phyloP scores from a whole-genome alignment of 2,113 vertebrate genomes.

The Mastomys natalensis region DNA sequence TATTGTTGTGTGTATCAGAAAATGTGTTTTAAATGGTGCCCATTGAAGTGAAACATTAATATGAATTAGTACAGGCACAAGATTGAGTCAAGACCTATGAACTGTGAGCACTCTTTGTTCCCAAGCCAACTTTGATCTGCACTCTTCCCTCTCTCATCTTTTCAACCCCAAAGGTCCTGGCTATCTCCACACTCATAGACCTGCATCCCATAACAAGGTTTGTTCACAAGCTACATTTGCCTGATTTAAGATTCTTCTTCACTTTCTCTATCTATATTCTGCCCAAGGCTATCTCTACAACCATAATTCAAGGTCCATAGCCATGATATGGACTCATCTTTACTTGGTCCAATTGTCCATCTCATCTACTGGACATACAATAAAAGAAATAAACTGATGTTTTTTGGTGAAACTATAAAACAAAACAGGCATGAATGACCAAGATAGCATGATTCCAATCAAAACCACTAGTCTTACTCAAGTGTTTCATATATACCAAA shows the following conservation, averaged over 20 bases:
- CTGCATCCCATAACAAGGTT: background rate
- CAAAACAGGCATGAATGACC: background rate
- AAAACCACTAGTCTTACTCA: background rate
- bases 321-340: background rate
- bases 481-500: too few species aligned
- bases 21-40: background rate
- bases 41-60: background rate
- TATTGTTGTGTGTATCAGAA: background rate
- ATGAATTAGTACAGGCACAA: background rate
- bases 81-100: background rate
- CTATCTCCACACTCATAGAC: background rate
- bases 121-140: background rate
- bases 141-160: background rate
- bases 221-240: background rate
- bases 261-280: background rate
- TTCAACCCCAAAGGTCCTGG: background rate
- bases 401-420: background rate
- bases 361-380: background rate
- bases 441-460: background rate
- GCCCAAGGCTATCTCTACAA: too few species aligned
- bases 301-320: background rate
- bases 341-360: background rate
- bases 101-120: too few species aligned
- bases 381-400: background rate
- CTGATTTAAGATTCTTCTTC: background rate